A percentile compares a stretch with the other conserved stretches of the same genome.
These are phyloP conservation scores for Drosophila tristis DNA, from an alignment of 1,140 invertebrate genomes.

Conservation along the genomic window DNA sequence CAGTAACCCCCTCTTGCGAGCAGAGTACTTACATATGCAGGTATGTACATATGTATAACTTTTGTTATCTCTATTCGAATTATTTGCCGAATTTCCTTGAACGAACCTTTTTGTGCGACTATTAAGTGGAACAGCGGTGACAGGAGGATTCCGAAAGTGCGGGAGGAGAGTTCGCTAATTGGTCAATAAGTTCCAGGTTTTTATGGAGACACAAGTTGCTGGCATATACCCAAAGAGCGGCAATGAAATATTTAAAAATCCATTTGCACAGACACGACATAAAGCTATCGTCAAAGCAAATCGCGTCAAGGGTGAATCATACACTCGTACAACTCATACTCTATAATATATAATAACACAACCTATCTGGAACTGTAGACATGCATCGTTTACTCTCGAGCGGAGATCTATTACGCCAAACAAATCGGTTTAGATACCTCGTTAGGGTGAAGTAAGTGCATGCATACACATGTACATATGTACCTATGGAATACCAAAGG, in stretches of 20 bases:
- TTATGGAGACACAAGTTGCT: neutral
- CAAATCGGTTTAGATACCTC: constrained; percentile 10
- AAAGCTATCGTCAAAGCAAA: constrained; percentile 16
- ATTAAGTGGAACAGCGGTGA: no score
- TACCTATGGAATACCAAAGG: constrained; percentile 23
- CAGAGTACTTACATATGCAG: no score
- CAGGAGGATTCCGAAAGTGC: neutral
- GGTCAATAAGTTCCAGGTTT: constrained; percentile 11
- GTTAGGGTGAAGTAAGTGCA: constrained; percentile 5
- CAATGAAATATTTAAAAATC: no score
- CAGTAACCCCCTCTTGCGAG: neutral
- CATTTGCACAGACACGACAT: neutral
- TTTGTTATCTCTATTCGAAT: constrained; percentile 7
- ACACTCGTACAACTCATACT: neutral
- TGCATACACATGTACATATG: neutral
- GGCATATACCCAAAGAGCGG: neutral
- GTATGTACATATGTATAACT: neutral
- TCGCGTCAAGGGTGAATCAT: constrained; percentile 34
- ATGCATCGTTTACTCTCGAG: neutral
- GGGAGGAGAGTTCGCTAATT: neutral
- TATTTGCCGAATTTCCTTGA: constrained; percentile 19
- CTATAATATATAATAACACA: neutral
- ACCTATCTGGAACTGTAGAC: neutral
- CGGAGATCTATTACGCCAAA: constrained; percentile 14
- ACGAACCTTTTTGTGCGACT: neutral